Evolutionary conservation across 2,888 invertebrate genomes (phyloP).

Genomic region (Unio pictorum): DNA sequence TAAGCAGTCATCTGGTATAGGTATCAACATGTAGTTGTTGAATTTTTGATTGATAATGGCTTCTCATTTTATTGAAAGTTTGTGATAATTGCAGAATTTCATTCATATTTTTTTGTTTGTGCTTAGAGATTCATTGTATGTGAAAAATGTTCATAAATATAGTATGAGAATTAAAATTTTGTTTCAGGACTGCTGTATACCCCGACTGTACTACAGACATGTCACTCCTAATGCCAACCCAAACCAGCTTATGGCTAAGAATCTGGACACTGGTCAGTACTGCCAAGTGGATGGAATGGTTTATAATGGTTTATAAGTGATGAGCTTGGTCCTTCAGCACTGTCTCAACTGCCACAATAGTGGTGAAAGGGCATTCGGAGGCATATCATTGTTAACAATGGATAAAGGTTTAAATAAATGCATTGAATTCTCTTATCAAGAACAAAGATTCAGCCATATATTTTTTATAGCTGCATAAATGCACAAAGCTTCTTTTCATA

Average conservation of each 20-base stretch:
- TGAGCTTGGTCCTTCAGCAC: no score
- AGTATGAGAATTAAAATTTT: not conserved
- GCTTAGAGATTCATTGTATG: not conserved
- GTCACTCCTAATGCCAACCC: constrained; percentile 63
- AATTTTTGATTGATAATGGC: not conserved
- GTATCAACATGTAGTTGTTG: no score
- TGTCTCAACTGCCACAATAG: no score
- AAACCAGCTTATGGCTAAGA: constrained; percentile 64
- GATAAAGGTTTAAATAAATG: no score
- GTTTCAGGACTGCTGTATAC: constrained; percentile 64
- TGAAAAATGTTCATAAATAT: not conserved
- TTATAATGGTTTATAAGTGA: not conserved
- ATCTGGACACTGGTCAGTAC: constrained; percentile 67
- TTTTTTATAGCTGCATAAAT: no score
- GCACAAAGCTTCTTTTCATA: no score
- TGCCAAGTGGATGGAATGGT: constrained; percentile 49
- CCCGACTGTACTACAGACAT: constrained; percentile 59
- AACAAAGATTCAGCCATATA: no score
- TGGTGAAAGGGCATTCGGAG: no score
- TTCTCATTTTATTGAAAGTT: not conserved
- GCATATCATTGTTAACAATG: no score
- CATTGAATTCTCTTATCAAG: no score
- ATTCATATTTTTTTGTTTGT: not conserved
- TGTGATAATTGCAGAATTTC: no score
- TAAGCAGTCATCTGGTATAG: no score